Conservation (phyloP, 2,888 invertebrate genomes). For the Dasysyrphus albostriatus region DNA sequence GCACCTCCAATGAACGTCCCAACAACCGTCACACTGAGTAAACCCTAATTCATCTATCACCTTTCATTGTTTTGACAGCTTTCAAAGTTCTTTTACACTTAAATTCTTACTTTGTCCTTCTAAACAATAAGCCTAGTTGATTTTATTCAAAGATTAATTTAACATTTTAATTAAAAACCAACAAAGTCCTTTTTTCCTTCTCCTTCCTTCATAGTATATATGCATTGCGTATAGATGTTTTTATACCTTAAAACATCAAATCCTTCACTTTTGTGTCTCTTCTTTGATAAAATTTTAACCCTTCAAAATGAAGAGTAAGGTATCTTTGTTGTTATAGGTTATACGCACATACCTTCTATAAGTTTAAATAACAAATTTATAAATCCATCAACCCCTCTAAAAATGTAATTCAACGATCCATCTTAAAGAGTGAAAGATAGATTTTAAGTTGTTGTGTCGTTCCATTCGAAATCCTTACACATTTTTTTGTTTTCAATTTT, state of each 20-base stretch:
- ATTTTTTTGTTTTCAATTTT: conserved; percentile 5
- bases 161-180: conserved; percentile 75
- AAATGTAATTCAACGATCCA: conserved; percentile 28
- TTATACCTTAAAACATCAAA: background rate
- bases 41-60: conserved; percentile 37
- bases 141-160: conserved; percentile 63
- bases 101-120: conserved; percentile 23
- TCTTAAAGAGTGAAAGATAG: conserved; percentile 19
- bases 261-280: background rate
- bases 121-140: conserved; percentile 42
- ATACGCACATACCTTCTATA: background rate
- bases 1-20: too few species aligned
- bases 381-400: conserved; percentile 15
- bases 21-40: background rate
- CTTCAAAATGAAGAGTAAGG: conserved; percentile 23
- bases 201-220: background rate
- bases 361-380: conserved; percentile 7
- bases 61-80: conserved; percentile 63
- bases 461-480: conserved; percentile 19
- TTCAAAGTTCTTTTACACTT: conserved; percentile 49
- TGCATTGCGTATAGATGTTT: too few species aligned
- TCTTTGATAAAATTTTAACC: conserved; percentile 1
- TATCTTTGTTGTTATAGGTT: conserved; percentile 8
- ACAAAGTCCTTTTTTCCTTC: conserved; percentile 48
- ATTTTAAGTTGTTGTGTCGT: conserved; percentile 10